Evolutionary conservation across 2,113 vertebrate species (phyloP), one percentile per base, ranked within the genome.

Genomic region (Cyanoliseus patagonus): DNA sequence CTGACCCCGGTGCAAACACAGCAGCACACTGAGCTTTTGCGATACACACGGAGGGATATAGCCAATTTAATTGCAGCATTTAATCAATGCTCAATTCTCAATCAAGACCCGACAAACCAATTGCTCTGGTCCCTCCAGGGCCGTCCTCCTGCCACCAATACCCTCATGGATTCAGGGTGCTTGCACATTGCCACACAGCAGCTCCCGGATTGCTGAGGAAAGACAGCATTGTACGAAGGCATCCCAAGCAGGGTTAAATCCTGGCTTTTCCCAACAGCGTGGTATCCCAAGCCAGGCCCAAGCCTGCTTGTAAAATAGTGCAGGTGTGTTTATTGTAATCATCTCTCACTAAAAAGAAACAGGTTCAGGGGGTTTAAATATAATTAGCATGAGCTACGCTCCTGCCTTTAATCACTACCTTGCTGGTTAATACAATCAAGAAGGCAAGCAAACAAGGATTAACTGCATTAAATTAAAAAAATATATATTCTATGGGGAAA

Each of bases 241-340:
- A 3, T 20, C 44, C 3, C 37, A 7, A 68, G 17, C 12, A 46
- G 27, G 53, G 24, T 51, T 33, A 91, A 69, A 28, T 35, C 37
- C 64, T 5, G 16, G 15, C 46, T 35, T 27, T 35, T 86, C 52
- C 78, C 67, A 10, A 42, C 67, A 70, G 72, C 10, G 0, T 30
- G 30, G 61, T 59, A 94, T 31, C 64, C 66, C 57, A 24, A 87
- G 42, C 77, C 66, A 33, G 23, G 6, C 0, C 53, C 0, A 2
- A 52, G 46, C 22, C 77, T 49, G 57, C 91, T 91, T 64, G 63
- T 95, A 79, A 94, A 95, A 67, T 20, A n/a, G 20, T 53, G 96
- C 98, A 98, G 98, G 98, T 98, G 98, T 98, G 98, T 98, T 98
- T 97, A 97, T 94, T 88, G 81, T 47, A 92, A 94, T 91, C 93